A percentile compares a stretch with the other conserved stretches of the same genome.
Conservation (phyloP, 2,888 invertebrate genomes). For the Hartigia nigra region DNA sequence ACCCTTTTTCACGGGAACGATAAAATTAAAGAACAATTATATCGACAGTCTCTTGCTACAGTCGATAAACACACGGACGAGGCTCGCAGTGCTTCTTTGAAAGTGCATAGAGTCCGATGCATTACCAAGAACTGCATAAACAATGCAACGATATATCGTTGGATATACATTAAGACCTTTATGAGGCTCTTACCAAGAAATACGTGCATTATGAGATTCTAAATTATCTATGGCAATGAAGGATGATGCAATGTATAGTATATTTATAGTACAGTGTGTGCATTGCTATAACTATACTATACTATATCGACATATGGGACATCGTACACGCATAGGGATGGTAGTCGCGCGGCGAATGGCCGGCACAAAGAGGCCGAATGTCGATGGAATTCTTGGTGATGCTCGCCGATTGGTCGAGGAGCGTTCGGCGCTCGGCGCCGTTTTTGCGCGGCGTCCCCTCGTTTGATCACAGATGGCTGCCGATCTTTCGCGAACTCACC, state of each 20-base stretch:
- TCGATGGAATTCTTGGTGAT: slow-evolving; percentile 14
- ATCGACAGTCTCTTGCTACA: background rate
- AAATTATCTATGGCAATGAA: background rate
- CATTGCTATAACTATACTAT: background rate
- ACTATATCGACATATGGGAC: background rate
- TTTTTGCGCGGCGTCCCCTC: slow-evolving; percentile 21
- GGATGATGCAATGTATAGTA: background rate
- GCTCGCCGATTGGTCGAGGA: slow-evolving; percentile 16
- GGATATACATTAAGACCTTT: background rate
- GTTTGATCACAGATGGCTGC: slow-evolving; percentile 26
- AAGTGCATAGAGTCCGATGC: background rate
- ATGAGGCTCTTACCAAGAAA: background rate
- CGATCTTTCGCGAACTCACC: slow-evolving; percentile 7
- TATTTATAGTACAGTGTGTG: background rate
- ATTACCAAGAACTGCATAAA: background rate
- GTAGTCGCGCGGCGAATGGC: background rate
- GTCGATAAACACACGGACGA: background rate
- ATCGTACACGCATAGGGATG: background rate
- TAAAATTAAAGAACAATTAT: background rate
- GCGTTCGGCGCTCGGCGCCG: slow-evolving; percentile 11
- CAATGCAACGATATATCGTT: background rate
- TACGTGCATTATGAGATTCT: background rate
- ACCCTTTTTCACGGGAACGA: background rate
- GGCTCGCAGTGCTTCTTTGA: background rate
- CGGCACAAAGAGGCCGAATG: slow-evolving; percentile 4